Percentiles rank a stretch among this genome's conserved stretches.
Evolutionary conservation across 2,797 vertebrate genomes (phyloP).

Genomic region (Dendrocincla tyrannina): DNA sequence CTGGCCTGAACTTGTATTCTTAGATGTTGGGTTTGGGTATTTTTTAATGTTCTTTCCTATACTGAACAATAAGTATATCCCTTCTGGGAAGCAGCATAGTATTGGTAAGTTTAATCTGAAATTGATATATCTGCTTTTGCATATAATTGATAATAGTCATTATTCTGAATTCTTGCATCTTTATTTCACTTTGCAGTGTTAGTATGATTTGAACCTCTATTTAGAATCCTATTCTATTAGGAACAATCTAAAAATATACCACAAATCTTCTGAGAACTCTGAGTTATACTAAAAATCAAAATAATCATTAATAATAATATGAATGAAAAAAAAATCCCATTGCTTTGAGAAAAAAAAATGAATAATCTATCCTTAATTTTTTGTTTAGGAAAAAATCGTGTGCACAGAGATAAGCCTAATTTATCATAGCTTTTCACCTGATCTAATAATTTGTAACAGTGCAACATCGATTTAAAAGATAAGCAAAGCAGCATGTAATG

Average conservation of each 20-base stretch:
- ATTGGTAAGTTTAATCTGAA: neutral
- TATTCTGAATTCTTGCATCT: neutral
- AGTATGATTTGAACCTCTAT: neutral
- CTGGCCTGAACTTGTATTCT: neutral
- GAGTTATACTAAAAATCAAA: neutral
- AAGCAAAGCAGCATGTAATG: neutral
- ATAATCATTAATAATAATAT: neutral
- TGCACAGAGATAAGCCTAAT: neutral
- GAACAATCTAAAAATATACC: neutral
- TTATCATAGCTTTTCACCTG: neutral
- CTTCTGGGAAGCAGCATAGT: neutral
- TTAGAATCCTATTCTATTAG: neutral
- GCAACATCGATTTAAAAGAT: neutral
- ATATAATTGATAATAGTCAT: neutral
- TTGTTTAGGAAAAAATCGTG: neutral
- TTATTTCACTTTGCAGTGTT: neutral
- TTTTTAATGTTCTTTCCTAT: neutral
- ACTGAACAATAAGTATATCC: neutral
- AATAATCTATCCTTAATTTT: neutral
- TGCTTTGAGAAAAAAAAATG: neutral
- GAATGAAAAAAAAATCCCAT: neutral
- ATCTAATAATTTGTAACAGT: neutral
- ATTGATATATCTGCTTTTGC: neutral
- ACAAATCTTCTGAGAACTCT: neutral
- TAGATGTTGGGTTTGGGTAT: neutral